These are phyloP conservation scores for Eulemur mongoz DNA, from an alignment of 2,797 vertebrate species.

Conservation along the genomic window DNA sequence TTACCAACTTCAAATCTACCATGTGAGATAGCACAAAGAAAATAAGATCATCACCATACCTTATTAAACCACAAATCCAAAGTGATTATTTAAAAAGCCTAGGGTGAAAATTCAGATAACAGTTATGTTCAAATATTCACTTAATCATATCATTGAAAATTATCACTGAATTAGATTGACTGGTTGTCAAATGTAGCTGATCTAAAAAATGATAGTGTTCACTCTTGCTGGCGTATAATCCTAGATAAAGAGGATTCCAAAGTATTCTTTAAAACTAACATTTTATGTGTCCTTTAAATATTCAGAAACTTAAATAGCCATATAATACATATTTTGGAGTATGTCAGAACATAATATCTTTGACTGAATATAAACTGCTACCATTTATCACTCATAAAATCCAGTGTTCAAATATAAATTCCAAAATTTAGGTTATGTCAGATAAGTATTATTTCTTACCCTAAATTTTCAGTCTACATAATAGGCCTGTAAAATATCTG, in stretches of 20 bases:
- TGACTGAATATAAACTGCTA: slow-evolving; percentile 17
- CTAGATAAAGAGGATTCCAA: slow-evolving; percentile 39
- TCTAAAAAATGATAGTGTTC: slow-evolving; percentile 48
- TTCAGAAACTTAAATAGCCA: slow-evolving; percentile 25
- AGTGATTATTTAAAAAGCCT: slow-evolving; percentile 15
- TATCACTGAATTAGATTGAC: slow-evolving; percentile 47
- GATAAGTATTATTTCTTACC: background rate
- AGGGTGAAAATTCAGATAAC: slow-evolving; percentile 45
- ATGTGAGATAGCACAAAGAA: background rate
- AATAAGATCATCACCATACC: background rate
- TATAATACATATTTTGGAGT: slow-evolving; percentile 11
- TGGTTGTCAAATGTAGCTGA: slow-evolving; percentile 56
- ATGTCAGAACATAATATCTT: slow-evolving; percentile 27
- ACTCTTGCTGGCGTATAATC: background rate
- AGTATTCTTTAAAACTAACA: background rate
- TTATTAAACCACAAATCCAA: slow-evolving; percentile 47
- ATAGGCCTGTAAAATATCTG: background rate
- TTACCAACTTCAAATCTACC: slow-evolving; percentile 18
- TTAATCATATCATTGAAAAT: slow-evolving; percentile 56
- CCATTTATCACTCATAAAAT: slow-evolving; percentile 32
- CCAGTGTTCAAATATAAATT: background rate
- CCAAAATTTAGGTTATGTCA: slow-evolving; percentile 5
- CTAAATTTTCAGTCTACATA: background rate
- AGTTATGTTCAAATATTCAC: slow-evolving; percentile 42
- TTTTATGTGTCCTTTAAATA: slow-evolving; percentile 51